phyloP scores from a whole-genome alignment of 1,140 invertebrate species.

The Paraescarpia echinospica region DNA sequence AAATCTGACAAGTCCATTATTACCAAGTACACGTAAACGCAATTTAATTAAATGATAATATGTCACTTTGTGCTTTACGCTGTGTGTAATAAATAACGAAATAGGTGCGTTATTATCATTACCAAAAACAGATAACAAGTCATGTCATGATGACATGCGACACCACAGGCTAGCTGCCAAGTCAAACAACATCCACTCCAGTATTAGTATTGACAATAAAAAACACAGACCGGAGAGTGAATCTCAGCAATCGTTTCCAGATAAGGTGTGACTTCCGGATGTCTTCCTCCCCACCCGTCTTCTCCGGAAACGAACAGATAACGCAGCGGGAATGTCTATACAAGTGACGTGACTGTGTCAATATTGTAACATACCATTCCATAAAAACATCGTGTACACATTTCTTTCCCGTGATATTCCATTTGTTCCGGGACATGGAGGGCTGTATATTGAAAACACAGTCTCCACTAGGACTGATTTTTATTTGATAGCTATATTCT shows the following conservation, averaged over 20 bases:
- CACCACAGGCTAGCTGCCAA: neutral
- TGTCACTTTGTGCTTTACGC: neutral
- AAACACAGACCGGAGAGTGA: neutral
- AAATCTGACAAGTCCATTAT: too few species aligned
- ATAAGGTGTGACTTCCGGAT: neutral
- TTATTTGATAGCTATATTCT: too few species aligned
- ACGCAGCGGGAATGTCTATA: neutral
- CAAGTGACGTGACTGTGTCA: neutral
- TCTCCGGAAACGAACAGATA: neutral
- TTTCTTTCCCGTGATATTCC: neutral
- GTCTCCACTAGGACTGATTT: too few species aligned
- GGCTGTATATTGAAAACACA: too few species aligned
- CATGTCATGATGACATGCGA: neutral
- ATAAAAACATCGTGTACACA: neutral
- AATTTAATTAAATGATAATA: neutral
- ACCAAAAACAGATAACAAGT: neutral
- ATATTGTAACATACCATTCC: neutral
- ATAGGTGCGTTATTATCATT: neutral
- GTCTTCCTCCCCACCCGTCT: neutral
- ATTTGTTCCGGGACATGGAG: too few species aligned
- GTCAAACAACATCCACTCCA: neutral
- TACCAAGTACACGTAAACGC: too few species aligned
- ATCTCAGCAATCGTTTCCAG: neutral
- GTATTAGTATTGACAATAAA: neutral
- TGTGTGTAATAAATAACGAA: neutral